Percentiles rank a stretch among this genome's conserved stretches.
These are phyloP conservation scores for Emydocephalus ijimae DNA, from an alignment of 2,113 vertebrate species.

Conservation along the genomic window DNA sequence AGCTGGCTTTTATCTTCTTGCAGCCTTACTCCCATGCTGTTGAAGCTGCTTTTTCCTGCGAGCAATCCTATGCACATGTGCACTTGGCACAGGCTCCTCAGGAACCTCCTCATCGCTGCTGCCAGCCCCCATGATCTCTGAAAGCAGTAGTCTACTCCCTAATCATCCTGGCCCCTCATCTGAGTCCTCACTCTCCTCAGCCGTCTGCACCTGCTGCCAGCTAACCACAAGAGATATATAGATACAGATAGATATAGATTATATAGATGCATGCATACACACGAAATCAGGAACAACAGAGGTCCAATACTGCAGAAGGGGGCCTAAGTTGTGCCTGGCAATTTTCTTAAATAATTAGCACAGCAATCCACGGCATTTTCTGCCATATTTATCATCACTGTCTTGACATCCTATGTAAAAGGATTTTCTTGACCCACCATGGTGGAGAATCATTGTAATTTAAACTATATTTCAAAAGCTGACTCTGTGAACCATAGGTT, in stretches of 20 bases:
- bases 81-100: too few species aligned
- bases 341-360: not conserved
- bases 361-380: not conserved
- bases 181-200: too few species aligned
- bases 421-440: not conserved
- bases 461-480: not conserved
- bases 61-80: rapidly evolving
- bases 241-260: too few species aligned
- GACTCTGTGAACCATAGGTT: not conserved
- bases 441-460: not conserved
- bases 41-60: too few species aligned
- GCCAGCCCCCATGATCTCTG: too few species aligned
- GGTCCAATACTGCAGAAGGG: not conserved
- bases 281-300: not conserved
- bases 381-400: not conserved
- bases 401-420: not conserved
- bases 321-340: rapidly evolving
- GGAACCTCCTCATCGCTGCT: too few species aligned
- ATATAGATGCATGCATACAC: not conserved
- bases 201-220: too few species aligned
- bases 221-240: too few species aligned
- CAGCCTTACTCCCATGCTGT: too few species aligned
- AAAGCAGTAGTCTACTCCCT: too few species aligned
- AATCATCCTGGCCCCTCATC: too few species aligned
- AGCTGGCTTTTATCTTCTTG: too few species aligned